Percentiles rank a stretch among this genome's conserved stretches.
These are phyloP conservation scores for Diphyllodes magnificus DNA, from an alignment of 2,113 vertebrate genomes.

Conservation along the genomic window DNA sequence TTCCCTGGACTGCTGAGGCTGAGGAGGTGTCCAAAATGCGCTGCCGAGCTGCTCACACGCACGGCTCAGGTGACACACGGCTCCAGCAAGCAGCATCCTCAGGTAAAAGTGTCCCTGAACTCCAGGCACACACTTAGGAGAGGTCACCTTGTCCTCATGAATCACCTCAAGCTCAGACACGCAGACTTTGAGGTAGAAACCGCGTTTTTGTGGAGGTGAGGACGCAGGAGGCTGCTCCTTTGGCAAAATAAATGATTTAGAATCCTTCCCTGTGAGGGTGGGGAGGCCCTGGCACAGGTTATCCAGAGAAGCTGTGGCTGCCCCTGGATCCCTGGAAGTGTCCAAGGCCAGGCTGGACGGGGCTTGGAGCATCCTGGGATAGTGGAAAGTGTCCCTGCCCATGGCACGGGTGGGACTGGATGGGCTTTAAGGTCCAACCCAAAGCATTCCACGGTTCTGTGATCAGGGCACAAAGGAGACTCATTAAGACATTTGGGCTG, in stretches of 20 bases:
- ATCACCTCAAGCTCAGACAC: neutral
- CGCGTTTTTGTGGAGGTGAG: accelerated
- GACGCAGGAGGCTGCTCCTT: neutral
- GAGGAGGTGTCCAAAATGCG: neutral
- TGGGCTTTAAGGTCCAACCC: neutral
- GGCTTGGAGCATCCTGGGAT: neutral
- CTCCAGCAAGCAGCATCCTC: neutral
- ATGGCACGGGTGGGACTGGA: neutral
- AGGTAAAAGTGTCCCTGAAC: neutral
- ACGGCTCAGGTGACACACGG: neutral
- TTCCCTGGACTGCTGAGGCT: neutral
- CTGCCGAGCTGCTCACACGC: neutral
- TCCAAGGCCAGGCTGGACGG: accelerated
- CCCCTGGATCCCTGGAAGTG: neutral
- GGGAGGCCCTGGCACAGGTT: accelerated
- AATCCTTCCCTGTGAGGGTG: neutral
- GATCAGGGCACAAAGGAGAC: neutral
- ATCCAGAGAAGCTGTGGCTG: neutral
- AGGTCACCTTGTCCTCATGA: neutral
- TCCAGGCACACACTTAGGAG: neutral
- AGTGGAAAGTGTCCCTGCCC: neutral
- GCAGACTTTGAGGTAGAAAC: neutral
- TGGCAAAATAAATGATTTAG: neutral
- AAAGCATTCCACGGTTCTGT: neutral
- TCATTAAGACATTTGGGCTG: neutral